Percentiles rank a stretch among this genome's conserved stretches.
Evolutionary conservation across 2,797 vertebrate species (phyloP).

Genomic region (Dicrostonyx torquatus): DNA sequence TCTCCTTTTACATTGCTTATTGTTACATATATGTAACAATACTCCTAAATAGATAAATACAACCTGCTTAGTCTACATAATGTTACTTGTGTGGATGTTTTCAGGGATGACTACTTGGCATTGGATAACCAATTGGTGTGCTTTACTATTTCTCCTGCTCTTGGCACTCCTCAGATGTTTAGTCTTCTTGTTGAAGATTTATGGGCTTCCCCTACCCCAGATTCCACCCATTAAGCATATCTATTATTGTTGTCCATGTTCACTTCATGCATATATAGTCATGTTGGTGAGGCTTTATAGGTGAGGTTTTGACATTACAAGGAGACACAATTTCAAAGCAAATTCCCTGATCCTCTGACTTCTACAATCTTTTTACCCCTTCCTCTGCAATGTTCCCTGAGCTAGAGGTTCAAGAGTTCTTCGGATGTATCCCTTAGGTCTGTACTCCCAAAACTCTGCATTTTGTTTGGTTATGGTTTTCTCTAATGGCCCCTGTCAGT

Average conservation of each 20-base stretch:
- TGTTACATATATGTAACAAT: neutral
- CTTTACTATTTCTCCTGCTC: neutral
- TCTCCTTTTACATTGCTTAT: neutral
- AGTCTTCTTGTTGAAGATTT: neutral
- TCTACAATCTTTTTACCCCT: neutral
- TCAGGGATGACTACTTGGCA: neutral
- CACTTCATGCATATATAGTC: neutral
- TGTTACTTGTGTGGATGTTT: neutral
- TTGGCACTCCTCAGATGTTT: neutral
- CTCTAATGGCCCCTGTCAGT: neutral
- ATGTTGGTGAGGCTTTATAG: neutral
- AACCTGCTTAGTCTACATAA: neutral
- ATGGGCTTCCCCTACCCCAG: too few relatives aligned
- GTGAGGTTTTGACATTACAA: neutral
- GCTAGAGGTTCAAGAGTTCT: neutral
- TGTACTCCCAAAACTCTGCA: neutral
- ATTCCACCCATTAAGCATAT: neutral
- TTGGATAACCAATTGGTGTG: neutral
- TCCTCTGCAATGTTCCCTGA: neutral
- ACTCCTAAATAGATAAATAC: neutral
- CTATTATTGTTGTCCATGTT: neutral
- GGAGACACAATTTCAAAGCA: neutral
- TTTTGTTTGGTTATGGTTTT: neutral
- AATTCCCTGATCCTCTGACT: neutral
- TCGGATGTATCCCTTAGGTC: neutral